Conservation (phyloP, 2,113 vertebrate genomes). For the Chaenogobius annularis region DNA sequence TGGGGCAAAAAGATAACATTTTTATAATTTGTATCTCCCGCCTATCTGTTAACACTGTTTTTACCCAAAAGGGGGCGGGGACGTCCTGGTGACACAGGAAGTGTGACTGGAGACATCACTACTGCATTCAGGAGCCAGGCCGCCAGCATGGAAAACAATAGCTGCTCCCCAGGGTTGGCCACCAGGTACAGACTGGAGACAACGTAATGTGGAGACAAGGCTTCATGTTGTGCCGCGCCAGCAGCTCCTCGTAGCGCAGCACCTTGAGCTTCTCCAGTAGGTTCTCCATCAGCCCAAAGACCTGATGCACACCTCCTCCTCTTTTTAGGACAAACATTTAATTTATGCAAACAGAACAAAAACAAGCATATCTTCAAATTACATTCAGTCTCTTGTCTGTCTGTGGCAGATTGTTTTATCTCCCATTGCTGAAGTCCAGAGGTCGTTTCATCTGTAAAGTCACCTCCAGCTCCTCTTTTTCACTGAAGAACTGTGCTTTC, state of each 20-base stretch:
- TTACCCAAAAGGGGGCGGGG: too few species aligned
- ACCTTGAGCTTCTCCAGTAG: conserved; percentile 91
- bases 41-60: too few species aligned
- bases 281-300: conserved; percentile 89
- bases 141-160: conserved; percentile 89
- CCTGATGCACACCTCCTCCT: conserved; percentile 82
- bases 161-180: conserved; percentile 92
- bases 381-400: background rate
- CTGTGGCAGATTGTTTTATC: conserved; percentile 11
- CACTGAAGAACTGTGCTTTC: conserved; percentile 81
- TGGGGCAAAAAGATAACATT: too few species aligned
- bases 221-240: conserved; percentile 89
- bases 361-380: too few species aligned
- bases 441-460: conserved; percentile 81
- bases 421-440: conserved; percentile 80
- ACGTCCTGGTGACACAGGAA: too few species aligned
- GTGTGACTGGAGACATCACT: too few species aligned
- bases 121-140: conserved; percentile 89
- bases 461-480: conserved; percentile 84
- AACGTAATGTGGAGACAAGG: conserved; percentile 88
- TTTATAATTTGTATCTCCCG: too few species aligned
- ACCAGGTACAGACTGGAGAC: conserved; percentile 79
- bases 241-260: conserved; percentile 84
- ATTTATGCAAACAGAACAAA: too few species aligned
- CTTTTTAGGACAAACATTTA: conserved; percentile 20